phyloP scores from a whole-genome alignment of 1,140 invertebrate species.

The Ceratina calcarata region DNA sequence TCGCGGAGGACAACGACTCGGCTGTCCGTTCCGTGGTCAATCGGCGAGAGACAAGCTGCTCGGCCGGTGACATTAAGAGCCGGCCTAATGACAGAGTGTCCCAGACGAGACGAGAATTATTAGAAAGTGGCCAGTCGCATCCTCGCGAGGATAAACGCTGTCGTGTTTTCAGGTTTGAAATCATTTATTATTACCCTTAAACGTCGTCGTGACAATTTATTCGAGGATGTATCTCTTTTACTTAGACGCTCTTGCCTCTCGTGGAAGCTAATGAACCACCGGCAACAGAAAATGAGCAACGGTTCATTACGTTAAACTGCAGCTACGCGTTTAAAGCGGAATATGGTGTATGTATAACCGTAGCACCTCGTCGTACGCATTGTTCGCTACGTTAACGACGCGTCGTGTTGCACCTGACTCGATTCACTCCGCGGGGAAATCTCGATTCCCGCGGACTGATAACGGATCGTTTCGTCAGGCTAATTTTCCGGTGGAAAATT shows the following conservation, averaged over 20 bases:
- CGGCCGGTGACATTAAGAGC: not conserved
- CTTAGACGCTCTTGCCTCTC: not conserved
- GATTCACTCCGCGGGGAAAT: conserved; percentile 16
- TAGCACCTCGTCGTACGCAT: conserved; percentile 15
- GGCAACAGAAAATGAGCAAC: conserved; percentile 49
- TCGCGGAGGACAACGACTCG: not conserved
- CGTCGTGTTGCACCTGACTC: conserved; percentile 15
- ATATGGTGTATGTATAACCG: conserved; percentile 15
- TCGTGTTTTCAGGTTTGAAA: not conserved
- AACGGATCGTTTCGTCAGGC: not conserved
- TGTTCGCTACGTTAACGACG: conserved; percentile 37
- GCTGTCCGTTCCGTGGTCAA: conserved; percentile 1
- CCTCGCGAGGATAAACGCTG: not conserved
- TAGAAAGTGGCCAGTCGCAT: conserved; percentile 15
- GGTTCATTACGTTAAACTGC: conserved; percentile 50
- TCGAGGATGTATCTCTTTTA: not conserved
- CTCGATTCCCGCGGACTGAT: not conserved
- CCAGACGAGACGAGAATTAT: not conserved
- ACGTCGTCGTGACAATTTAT: not conserved
- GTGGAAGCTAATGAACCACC: conserved; percentile 57
- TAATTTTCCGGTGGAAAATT: not conserved
- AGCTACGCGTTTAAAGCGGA: conserved; percentile 26
- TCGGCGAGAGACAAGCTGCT: not conserved
- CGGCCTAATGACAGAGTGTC: not conserved
- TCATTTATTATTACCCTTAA: not conserved